Evolutionary conservation across 1,140 invertebrate genomes (phyloP).

Genomic region (Cotesia chilonis): DNA sequence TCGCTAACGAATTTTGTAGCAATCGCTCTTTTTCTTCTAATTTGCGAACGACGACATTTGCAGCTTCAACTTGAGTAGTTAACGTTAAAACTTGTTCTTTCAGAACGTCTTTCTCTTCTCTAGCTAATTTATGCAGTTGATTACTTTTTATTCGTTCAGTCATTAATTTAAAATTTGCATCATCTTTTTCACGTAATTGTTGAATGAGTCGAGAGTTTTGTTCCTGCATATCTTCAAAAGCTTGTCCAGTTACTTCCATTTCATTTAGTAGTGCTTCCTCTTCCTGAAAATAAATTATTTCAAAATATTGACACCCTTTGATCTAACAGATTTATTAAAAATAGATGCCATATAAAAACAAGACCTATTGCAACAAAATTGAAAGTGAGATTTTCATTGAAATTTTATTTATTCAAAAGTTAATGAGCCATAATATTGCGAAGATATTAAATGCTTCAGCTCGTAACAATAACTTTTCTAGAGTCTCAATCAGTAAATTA

Average conservation of each 20-base stretch:
- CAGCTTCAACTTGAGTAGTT: constrained; percentile 93
- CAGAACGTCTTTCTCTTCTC: constrained; percentile 92
- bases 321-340: too few relatives aligned
- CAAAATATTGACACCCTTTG: constrained; percentile 19
- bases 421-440: too few relatives aligned
- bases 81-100: constrained; percentile 89
- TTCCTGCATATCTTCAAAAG: constrained; percentile 99
- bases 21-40: constrained; percentile 97
- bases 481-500: too few relatives aligned
- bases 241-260: constrained; percentile 99
- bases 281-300: constrained; percentile 73
- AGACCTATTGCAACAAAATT: too few relatives aligned
- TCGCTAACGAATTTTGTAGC: constrained; percentile 89
- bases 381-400: too few relatives aligned
- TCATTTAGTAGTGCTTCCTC: constrained; percentile 97
- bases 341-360: too few relatives aligned
- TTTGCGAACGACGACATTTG: constrained; percentile 93
- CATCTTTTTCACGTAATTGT: constrained; percentile 96
- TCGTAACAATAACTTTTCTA: too few relatives aligned
- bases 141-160: constrained; percentile 97
- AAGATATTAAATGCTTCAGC: too few relatives aligned
- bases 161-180: constrained; percentile 99
- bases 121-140: constrained; percentile 91
- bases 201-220: constrained; percentile 96
- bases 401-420: too few relatives aligned